Conservation (phyloP, 2,888 invertebrate genomes). For the Spialia ferax region DNA sequence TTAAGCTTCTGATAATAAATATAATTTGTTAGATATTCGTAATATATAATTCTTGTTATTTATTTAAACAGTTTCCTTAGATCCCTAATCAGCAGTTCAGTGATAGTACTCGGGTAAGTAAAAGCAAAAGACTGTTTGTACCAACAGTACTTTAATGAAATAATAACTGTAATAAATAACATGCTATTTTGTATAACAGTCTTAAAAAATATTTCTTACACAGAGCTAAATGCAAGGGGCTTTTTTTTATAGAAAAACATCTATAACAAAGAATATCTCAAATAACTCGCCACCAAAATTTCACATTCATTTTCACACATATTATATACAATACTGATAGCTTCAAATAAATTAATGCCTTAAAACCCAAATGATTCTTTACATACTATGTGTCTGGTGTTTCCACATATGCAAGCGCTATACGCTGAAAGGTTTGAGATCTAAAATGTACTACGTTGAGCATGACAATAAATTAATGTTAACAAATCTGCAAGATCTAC, state of each 20-base stretch:
- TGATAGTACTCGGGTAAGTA: neutral
- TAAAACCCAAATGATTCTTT: neutral
- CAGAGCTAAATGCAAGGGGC: neutral
- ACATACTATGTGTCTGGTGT: neutral
- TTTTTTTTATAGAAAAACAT: neutral
- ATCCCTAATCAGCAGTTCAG: neutral
- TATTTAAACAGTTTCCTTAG: neutral
- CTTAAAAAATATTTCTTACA: constrained; percentile 3
- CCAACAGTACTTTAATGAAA: constrained; percentile 14
- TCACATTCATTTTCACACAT: neutral
- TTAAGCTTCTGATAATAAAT: constrained; percentile 65
- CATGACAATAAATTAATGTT: neutral
- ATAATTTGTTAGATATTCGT: constrained; percentile 40
- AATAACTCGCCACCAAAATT: neutral
- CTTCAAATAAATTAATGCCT: neutral
- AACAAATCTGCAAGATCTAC: neutral
- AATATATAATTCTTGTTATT: constrained; percentile 27
- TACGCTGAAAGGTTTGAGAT: constrained; percentile 2
- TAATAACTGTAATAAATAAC: neutral
- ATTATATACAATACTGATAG: neutral
- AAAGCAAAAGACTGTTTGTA: neutral
- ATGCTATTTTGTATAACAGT: constrained; percentile 6
- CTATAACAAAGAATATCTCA: neutral
- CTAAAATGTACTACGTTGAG: neutral
- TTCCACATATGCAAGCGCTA: neutral